These are phyloP conservation scores for Cydia fagiglandana DNA, from an alignment of 1,140 invertebrate genomes.

Conservation along the genomic window DNA sequence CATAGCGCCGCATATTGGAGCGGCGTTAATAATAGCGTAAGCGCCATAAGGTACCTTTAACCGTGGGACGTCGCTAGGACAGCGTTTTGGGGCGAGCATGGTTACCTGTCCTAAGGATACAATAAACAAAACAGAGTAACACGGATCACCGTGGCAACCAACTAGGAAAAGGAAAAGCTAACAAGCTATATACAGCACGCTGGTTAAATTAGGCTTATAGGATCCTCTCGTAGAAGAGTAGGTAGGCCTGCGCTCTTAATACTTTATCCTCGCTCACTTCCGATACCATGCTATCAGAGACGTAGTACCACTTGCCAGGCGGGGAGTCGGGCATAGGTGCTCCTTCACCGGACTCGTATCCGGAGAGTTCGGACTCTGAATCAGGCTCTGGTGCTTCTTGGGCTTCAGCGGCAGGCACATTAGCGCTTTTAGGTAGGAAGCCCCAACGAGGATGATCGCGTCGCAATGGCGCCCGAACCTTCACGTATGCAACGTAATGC, in stretches of 20 bases:
- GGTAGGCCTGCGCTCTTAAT: slow-evolving; percentile 94
- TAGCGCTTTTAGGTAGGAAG: slow-evolving; percentile 82
- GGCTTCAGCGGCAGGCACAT: slow-evolving; percentile 67
- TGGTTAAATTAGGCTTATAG: slow-evolving; percentile 74
- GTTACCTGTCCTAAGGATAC: slow-evolving; percentile 27
- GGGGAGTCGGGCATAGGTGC: slow-evolving; percentile 79
- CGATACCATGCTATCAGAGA: slow-evolving; percentile 92
- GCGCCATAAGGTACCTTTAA: too few species aligned
- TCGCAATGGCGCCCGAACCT: slow-evolving; percentile 82
- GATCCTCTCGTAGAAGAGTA: slow-evolving; percentile 97
- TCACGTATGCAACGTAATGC: slow-evolving; percentile 98
- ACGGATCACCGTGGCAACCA: slow-evolving; percentile 22
- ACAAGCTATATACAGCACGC: slow-evolving; percentile 59
- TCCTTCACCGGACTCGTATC: slow-evolving; percentile 70
- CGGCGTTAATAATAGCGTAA: too few species aligned
- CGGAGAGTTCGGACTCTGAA: slow-evolving; percentile 72
- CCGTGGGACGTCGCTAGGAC: too few species aligned
- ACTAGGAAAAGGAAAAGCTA: slow-evolving; percentile 36
- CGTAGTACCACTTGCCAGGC: slow-evolving; percentile 93
- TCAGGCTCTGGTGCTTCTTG: slow-evolving; percentile 71
- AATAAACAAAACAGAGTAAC: slow-evolving; percentile 31
- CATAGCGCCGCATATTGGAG: too few species aligned
- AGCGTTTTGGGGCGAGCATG: neutral
- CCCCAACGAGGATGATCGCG: slow-evolving; percentile 83
- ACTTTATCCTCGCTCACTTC: slow-evolving; percentile 90